Percentiles rank a stretch among this genome's conserved stretches.
phyloP scores from a whole-genome alignment of 2,797 vertebrate genomes.

The Eulemur albifrons region DNA sequence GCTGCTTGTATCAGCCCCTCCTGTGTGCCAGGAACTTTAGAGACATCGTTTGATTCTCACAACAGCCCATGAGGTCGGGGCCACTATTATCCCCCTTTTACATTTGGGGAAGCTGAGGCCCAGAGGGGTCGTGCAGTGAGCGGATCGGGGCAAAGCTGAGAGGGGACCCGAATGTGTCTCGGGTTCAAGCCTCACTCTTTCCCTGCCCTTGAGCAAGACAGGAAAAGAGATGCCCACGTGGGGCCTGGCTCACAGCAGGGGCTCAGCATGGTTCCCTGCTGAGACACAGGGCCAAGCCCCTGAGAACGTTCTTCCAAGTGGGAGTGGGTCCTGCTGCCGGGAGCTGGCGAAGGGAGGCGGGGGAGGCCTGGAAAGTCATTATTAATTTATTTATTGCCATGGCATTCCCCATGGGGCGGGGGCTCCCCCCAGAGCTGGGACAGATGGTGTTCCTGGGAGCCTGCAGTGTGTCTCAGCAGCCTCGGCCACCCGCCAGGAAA shows the following conservation, averaged over 20 bases:
- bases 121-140: neutral
- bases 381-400: constrained; percentile 72
- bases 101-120: neutral
- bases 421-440: constrained; percentile 56
- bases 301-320: neutral
- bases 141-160: neutral
- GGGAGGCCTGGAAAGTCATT: constrained; percentile 31
- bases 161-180: neutral
- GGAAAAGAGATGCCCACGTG: neutral
- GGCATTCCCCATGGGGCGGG: constrained; percentile 51
- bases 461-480: constrained; percentile 60
- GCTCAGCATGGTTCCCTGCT: neutral
- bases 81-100: neutral
- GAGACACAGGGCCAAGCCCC: neutral
- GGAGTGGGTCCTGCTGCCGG: neutral
- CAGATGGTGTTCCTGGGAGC: constrained; percentile 76
- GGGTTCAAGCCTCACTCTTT: fast-evolving
- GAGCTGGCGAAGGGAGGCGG: neutral
- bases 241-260: neutral
- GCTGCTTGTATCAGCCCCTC: neutral
- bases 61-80: neutral
- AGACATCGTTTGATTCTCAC: neutral
- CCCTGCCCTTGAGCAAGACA: neutral
- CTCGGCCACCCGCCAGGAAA: constrained; percentile 55
- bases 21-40: neutral